Conservation (phyloP, 2,113 vertebrate genomes). For the Daboia siamensis region DNA sequence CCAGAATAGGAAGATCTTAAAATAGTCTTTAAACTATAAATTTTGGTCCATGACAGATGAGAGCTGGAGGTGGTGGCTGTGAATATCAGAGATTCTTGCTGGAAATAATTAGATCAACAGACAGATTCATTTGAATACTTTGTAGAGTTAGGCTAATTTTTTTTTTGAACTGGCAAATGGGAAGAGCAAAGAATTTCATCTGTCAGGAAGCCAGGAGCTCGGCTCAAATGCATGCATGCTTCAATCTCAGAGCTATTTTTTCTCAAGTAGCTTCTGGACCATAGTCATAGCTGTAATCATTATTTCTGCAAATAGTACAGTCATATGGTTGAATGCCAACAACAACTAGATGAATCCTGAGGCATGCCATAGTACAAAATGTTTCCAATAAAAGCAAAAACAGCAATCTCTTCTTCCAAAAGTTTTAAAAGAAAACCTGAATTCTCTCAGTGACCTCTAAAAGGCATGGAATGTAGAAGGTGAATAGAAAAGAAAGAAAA, state of each 20-base stretch:
- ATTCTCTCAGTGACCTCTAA: not conserved
- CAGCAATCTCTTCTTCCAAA: not conserved
- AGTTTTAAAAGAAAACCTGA: not conserved
- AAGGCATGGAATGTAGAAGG: not conserved
- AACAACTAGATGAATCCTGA: not conserved
- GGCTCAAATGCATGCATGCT: not conserved
- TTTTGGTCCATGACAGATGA: not conserved
- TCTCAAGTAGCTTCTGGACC: not conserved
- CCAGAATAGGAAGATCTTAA: not conserved
- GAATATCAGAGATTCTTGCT: not conserved
- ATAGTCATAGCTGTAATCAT: not conserved
- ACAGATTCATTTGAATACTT: slow-evolving; percentile 2
- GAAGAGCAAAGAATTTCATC: not conserved
- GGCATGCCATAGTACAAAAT: not conserved
- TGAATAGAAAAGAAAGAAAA: too few relatives aligned
- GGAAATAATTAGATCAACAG: not conserved
- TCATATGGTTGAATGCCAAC: not conserved
- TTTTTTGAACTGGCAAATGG: slow-evolving; percentile 6
- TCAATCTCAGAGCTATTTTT: not conserved
- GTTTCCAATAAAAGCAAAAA: not conserved
- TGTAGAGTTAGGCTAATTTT: slow-evolving; percentile 7
- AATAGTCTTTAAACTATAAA: not conserved
- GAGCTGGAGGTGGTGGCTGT: not conserved
- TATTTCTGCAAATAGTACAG: not conserved
- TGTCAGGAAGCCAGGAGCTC: not conserved